Evolutionary conservation across 2,797 vertebrate species (phyloP).

Genomic region (Fringilla coelebs): DNA sequence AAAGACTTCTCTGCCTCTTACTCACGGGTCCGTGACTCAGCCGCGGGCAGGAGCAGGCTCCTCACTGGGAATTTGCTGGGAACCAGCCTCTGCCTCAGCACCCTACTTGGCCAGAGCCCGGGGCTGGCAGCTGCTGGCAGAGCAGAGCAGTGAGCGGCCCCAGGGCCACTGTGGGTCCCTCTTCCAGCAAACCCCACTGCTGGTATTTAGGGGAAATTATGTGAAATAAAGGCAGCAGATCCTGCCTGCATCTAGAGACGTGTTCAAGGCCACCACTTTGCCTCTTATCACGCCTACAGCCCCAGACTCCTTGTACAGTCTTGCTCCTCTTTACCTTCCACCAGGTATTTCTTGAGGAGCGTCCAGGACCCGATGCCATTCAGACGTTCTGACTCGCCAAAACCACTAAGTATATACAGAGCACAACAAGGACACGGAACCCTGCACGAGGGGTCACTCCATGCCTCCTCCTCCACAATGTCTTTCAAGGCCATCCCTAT

Average conservation of each 20-base stretch:
- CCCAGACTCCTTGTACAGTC: not conserved
- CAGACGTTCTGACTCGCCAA: fast-evolving
- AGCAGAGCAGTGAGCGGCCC: fast-evolving
- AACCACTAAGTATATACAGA: fast-evolving
- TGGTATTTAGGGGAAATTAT: not conserved
- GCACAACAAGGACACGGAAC: not conserved
- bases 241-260: not conserved
- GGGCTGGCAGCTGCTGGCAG: not conserved
- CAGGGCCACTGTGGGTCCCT: fast-evolving
- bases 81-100: constrained; percentile 9
- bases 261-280: not conserved
- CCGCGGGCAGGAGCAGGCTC: constrained; percentile 27
- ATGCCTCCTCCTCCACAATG: fast-evolving
- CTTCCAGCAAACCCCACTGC: not conserved
- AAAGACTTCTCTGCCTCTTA: constrained; percentile 66
- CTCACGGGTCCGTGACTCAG: constrained; percentile 64
- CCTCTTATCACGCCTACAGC: not conserved
- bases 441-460: not conserved
- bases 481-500: fast-evolving
- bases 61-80: not conserved
- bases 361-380: not conserved
- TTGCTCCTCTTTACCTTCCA: not conserved
- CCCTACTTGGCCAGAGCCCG: not conserved
- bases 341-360: not conserved
- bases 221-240: not conserved